These are phyloP conservation scores for Parapristionchus giblindavisi DNA, from an alignment of 2,888 invertebrate genomes.

Conservation along the genomic window DNA sequence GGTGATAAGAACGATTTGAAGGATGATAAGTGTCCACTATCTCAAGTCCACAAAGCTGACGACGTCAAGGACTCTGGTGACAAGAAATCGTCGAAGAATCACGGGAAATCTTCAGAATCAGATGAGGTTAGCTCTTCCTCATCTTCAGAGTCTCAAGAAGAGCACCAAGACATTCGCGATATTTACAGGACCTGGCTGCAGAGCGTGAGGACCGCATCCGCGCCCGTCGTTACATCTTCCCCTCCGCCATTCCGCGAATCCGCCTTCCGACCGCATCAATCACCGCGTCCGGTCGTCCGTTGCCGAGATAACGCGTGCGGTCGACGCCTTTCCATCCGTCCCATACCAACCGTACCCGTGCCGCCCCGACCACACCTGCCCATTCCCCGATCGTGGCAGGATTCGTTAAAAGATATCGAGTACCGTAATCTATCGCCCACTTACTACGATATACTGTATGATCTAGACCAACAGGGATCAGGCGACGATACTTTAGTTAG, in stretches of 20 bases:
- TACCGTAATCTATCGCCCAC: slow-evolving; percentile 29
- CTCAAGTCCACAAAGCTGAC: background rate
- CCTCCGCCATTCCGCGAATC: slow-evolving; percentile 26
- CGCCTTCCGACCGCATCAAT: background rate
- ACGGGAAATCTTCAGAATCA: too few species aligned
- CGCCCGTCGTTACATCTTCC: slow-evolving; percentile 34
- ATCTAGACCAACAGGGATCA: slow-evolving; percentile 28
- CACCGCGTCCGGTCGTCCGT: background rate
- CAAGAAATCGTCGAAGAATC: too few species aligned
- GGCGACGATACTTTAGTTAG: too few species aligned
- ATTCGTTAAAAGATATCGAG: slow-evolving; percentile 17
- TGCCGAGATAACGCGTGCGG: too few species aligned
- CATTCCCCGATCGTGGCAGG: slow-evolving; percentile 14
- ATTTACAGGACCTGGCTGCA: slow-evolving; percentile 20
- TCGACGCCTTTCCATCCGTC: slow-evolving; percentile 2
- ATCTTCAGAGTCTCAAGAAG: too few species aligned
- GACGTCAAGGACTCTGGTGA: too few species aligned
- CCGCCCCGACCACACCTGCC: background rate
- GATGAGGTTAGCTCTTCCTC: too few species aligned
- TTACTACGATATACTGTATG: slow-evolving; percentile 28
- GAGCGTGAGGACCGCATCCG: background rate
- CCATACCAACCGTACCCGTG: slow-evolving; percentile 4
- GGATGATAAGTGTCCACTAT: background rate
- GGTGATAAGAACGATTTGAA: background rate
- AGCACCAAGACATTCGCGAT: too few species aligned